phyloP scores from a whole-genome alignment of 2,113 vertebrate species.

The Coryphaenoides rupestris region DNA sequence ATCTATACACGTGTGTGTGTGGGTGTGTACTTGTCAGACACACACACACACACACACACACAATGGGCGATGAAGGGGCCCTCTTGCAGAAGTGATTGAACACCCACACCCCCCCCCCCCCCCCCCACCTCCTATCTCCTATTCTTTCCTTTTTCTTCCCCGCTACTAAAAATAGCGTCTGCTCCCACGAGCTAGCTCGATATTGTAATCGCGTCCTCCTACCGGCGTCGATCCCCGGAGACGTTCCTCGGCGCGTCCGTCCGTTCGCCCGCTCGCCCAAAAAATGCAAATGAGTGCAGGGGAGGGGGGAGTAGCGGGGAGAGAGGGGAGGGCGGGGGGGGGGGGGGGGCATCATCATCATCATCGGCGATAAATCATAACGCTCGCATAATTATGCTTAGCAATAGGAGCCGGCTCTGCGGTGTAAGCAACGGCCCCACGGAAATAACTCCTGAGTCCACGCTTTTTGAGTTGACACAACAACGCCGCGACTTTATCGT shows the following conservation, averaged over 20 bases:
- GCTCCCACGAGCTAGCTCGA: constrained; percentile 42
- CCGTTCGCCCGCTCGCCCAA: constrained; percentile 21
- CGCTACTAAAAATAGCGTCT: constrained; percentile 46
- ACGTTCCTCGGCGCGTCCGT: constrained; percentile 25
- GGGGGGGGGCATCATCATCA: too few species aligned
- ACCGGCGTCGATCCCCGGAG: constrained; percentile 25
- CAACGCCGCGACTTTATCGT: too few species aligned
- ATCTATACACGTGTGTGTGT: background rate
- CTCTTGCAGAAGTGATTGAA: constrained; percentile 49
- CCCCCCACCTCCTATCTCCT: constrained; percentile 27
- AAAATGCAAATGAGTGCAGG: constrained; percentile 58
- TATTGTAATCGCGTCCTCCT: constrained; percentile 47
- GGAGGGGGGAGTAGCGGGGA: too few species aligned
- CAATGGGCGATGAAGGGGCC: background rate
- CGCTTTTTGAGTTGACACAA: constrained; percentile 23
- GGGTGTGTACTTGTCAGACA: constrained; percentile 44
- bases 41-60: constrained; percentile 21
- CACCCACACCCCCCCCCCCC: constrained; percentile 26
- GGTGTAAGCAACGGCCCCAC: constrained; percentile 44
- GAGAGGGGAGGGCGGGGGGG: too few species aligned
- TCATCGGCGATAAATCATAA: constrained; percentile 59
- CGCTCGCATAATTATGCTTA: constrained; percentile 48
- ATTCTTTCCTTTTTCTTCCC: constrained; percentile 16
- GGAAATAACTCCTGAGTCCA: constrained; percentile 37
- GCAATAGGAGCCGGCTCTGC: constrained; percentile 39